Base-by-base conservation (phyloP, 2,113 vertebrate genomes). In the Empidonax traillii region DNA sequence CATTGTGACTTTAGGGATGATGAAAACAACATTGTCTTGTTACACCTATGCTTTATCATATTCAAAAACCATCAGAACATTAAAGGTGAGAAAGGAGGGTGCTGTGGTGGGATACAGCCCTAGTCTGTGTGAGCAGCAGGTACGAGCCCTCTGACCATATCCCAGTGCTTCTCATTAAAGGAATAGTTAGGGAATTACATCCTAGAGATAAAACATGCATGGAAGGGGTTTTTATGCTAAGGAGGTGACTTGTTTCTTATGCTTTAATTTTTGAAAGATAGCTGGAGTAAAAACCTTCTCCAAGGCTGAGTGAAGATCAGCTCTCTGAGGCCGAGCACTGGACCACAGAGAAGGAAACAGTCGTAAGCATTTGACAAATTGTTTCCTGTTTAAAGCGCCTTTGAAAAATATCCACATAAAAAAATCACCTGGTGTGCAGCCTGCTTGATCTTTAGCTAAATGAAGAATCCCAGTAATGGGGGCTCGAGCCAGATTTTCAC, bases 341-440 rank as follows among this genome's bases (percentile, higher is more conserved):
- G 91, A 63, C 78, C 71, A 79, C 9, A 8, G 85, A 85, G 74
- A 95, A 87, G 63, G 89, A 94, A 93, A 90, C 62, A 41, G 66
- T 37, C n/a, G 0, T 28, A 89, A 86, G 81, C 16, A 0, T 77
- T 87, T 96, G 91, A 96, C 78, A 96, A 88, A 96, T 95, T 30
- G 24, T 90, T 97, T 96, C 94, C 95, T 94, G 90, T 66, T 90
- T 47, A n/a, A 88, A 91, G 72, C 0, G 1, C 79, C 82, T 88
- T 73, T 88, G 82, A 66, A 91, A 95, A 95, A 82, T 23, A 87
- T 24, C 63, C 77, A 25, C 67, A 80, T 58, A 62, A 91, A 62
- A 62, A 91, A 91, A 61, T 24, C 47, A 62, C 46, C 49, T 19
- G 1, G 43, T 3, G 46, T 62, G 67, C 85, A 95, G 74, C 20